Evolutionary conservation across 1,140 invertebrate species (phyloP).

Genomic region (Zaprionus taronus): DNA sequence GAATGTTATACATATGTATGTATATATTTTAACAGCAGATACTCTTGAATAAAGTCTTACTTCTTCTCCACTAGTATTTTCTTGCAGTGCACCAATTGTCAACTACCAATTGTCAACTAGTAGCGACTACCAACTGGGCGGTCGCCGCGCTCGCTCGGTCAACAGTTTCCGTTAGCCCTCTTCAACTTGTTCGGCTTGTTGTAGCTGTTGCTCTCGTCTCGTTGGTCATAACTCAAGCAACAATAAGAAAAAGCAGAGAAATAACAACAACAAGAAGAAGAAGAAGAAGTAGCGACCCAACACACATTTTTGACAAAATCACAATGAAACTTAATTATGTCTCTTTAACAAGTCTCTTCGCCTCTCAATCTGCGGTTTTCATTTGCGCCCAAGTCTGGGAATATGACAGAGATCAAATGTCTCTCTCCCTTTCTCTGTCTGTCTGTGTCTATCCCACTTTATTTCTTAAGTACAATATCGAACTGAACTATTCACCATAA

Average conservation of each 20-base stretch:
- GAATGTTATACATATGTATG: no score
- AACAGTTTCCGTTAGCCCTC: constrained; percentile 55
- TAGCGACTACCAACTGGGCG: constrained; percentile 23
- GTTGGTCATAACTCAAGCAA: constrained; percentile 39
- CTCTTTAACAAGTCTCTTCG: constrained; percentile 14
- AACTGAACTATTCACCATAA: no score
- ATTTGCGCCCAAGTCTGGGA: constrained; percentile 33
- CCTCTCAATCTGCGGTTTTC: constrained; percentile 14
- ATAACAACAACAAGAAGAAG: neutral
- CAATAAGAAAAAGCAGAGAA: neutral
- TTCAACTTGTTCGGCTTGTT: constrained; percentile 47
- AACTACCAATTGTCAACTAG: constrained; percentile 26
- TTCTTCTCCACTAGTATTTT: neutral
- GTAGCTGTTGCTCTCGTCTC: constrained; percentile 39
- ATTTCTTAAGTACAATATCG: no score
- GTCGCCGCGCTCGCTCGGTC: constrained; percentile 28
- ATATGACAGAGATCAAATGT: constrained; percentile 3
- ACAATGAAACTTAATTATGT: constrained; percentile 40
- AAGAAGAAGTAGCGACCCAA: constrained; percentile 15
- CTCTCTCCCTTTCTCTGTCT: neutral
- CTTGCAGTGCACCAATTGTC: constrained; percentile 17
- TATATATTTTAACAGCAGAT: neutral
- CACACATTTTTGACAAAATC: constrained; percentile 20
- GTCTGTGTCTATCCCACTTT: neutral
- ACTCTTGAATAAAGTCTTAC: no score